A percentile compares a stretch with the other conserved stretches of the same genome.
Conservation (phyloP, 2,888 invertebrate species). For the Noctua janthina region DNA sequence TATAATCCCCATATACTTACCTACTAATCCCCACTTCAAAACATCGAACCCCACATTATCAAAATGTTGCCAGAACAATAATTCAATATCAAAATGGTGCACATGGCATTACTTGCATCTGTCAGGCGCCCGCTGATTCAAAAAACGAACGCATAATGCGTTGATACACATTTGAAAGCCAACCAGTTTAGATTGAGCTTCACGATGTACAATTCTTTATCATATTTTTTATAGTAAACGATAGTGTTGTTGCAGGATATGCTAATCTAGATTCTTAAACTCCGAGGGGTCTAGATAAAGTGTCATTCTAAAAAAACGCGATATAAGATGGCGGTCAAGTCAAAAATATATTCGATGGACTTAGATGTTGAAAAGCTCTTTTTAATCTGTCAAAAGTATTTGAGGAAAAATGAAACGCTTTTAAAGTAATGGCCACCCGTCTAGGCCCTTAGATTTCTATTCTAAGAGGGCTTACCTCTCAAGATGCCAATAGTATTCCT, state of each 20-base stretch:
- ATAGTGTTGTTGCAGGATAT: neutral
- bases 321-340: neutral
- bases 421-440: neutral
- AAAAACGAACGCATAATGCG: constrained; percentile 84
- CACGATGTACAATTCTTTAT: constrained; percentile 7
- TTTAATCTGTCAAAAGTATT: neutral
- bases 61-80: constrained; percentile 74
- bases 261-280: neutral
- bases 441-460: neutral
- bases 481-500: neutral
- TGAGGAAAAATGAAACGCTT: neutral
- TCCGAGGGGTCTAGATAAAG: fast-evolving
- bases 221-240: neutral
- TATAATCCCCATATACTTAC: constrained; percentile 40
- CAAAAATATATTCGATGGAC: neutral
- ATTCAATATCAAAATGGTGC: constrained; percentile 74
- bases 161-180: constrained; percentile 81
- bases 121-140: constrained; percentile 86
- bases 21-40: constrained; percentile 54
- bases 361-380: neutral
- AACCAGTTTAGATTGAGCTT: constrained; percentile 62
- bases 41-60: constrained; percentile 60
- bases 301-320: neutral
- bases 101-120: constrained; percentile 89
- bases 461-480: neutral